These are phyloP conservation scores for Agraylea sexmaculata DNA, from an alignment of 1,140 invertebrate species.

Conservation along the genomic window DNA sequence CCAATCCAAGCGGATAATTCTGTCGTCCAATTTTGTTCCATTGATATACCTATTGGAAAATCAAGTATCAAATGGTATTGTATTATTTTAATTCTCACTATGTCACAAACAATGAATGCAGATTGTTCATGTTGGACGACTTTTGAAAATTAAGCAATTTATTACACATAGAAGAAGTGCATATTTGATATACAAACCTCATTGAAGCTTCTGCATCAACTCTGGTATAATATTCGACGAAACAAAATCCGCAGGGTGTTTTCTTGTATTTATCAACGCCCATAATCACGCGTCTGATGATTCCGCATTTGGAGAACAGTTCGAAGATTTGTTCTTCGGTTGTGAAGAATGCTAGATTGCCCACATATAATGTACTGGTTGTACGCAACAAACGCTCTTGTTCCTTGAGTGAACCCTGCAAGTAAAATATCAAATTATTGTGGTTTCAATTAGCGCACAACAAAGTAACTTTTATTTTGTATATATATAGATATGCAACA, in stretches of 20 bases:
- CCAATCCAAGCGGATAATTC: constrained; percentile 96
- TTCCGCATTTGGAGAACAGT: constrained; percentile 89
- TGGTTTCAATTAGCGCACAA: no score
- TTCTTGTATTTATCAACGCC: constrained; percentile 96
- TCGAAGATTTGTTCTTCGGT: constrained; percentile 99
- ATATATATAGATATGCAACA: no score
- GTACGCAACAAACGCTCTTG: constrained; percentile 70
- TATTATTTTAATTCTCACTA: no score
- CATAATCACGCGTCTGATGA: constrained; percentile 93
- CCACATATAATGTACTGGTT: constrained; percentile 85
- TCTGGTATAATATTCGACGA: constrained; percentile 91
- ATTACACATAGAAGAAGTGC: no score
- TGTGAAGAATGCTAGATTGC: constrained; percentile 96
- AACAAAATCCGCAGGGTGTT: constrained; percentile 98
- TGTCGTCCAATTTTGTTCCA: constrained; percentile 93
- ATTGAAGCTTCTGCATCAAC: constrained; percentile 86
- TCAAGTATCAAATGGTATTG: constrained; percentile 7
- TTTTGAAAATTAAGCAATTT: no score
- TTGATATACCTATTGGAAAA: constrained; percentile 66
- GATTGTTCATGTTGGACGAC: no score
- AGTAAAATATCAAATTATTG: constrained; percentile 14
- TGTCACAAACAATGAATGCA: no score
- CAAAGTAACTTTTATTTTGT: no score
- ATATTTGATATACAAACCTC: constrained; percentile 50
- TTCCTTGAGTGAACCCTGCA: constrained; percentile 79